Evolutionary conservation across 2,113 vertebrate genomes (phyloP).

Genomic region (Pongo pygmaeus): DNA sequence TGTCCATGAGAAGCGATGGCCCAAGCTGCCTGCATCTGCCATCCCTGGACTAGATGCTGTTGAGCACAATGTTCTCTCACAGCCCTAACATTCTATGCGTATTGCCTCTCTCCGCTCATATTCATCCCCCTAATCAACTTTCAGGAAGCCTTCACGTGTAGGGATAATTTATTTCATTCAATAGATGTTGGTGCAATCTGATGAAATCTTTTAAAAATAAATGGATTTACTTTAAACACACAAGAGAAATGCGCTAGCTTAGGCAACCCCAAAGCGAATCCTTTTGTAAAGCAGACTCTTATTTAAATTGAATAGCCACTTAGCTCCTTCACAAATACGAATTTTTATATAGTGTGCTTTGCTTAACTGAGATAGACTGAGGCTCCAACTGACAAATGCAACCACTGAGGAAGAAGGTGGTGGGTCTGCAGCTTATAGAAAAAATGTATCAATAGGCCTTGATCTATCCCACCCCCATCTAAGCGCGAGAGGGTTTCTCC

Average conservation of each 20-base stretch:
- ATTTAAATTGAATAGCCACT: not conserved
- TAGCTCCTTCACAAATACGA: not conserved
- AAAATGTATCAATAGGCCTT: not conserved
- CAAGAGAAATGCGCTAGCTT: not conserved
- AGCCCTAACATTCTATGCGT: not conserved
- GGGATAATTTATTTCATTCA: conserved; percentile 16
- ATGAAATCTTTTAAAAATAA: conserved; percentile 55
- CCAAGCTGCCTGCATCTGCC: not conserved
- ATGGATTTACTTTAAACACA: conserved; percentile 36
- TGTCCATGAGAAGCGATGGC: not conserved
- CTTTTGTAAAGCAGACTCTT: not conserved
- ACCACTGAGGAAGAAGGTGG: not conserved
- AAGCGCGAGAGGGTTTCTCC: not conserved
- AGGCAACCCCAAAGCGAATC: conserved; percentile 31
- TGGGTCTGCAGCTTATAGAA: not conserved
- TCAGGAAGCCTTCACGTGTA: not conserved
- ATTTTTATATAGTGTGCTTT: not conserved
- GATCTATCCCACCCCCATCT: not conserved
- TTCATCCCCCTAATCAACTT: not conserved
- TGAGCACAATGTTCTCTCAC: not conserved
- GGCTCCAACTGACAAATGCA: not conserved
- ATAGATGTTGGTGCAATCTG: not conserved
- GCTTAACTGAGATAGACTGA: not conserved
- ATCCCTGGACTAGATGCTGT: not conserved
- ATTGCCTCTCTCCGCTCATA: not conserved